phyloP scores from a whole-genome alignment of 2,797 vertebrate genomes.

The Sardinella longiceps region DNA sequence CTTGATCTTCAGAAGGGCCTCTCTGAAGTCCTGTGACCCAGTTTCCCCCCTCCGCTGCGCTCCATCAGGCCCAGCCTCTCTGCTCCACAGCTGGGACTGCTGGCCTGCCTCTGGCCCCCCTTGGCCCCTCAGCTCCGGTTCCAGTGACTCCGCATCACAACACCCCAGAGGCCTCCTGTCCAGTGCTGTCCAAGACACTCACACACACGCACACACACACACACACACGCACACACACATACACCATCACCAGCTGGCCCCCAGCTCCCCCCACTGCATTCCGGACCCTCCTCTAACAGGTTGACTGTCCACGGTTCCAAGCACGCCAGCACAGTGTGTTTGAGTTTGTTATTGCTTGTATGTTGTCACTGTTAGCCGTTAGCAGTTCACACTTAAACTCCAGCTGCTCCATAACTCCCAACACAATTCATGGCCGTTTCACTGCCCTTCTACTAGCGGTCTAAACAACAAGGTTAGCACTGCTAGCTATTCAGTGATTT shows the following conservation, averaged over 20 bases:
- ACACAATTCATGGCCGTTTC: not conserved
- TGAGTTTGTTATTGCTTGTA: not conserved
- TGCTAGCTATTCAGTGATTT: not conserved
- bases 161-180: slow-evolving; percentile 44
- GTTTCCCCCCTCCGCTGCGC: slow-evolving; percentile 54
- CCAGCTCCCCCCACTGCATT: slow-evolving; percentile 46
- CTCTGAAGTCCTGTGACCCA: slow-evolving; percentile 67
- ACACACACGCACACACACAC: slow-evolving; percentile 26
- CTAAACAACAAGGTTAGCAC: not conserved
- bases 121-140: not conserved
- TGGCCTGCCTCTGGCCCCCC: slow-evolving; percentile 41
- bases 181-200: slow-evolving; percentile 34
- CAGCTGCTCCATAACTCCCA: not conserved
- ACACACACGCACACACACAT: not conserved
- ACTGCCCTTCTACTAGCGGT: not conserved
- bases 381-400: not conserved
- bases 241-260: slow-evolving; percentile 47
- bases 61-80: slow-evolving; percentile 25
- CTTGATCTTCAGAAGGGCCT: slow-evolving; percentile 47
- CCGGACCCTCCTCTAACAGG: not conserved
- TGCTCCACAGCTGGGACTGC: slow-evolving; percentile 28
- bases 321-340: not conserved
- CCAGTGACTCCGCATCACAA: slow-evolving; percentile 33
- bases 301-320: not conserved
- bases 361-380: not conserved